Base-by-base conservation (phyloP, 2,113 vertebrate species). In the Cisticola juncidis region DNA sequence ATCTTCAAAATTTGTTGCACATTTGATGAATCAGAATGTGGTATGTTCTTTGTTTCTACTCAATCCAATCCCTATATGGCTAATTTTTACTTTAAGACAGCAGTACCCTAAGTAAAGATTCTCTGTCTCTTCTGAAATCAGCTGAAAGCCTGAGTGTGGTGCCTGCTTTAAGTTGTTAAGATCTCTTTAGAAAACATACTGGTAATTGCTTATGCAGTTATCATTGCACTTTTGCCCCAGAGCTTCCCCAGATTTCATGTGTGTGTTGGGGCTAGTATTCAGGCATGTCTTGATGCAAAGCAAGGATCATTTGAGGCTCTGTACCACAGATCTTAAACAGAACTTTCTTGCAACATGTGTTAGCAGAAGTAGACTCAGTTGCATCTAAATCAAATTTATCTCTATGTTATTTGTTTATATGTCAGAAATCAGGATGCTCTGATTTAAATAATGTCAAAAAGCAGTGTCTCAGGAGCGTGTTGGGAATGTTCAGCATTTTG, bases 21-120 rank as follows among this genome's bases (percentile, higher is more conserved):
- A 99, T 97, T 98, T 99, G 96, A 99, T 99, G 98, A 99, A 99
- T 98, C 99, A 99, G 98, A 99, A 99, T 47, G 99, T 99, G 98
- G 99, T 99, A 98, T 92, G 99, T 98, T 53, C 47, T 93, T 92
- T 70, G 9, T 91, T 94, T 84, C 50, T 82, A 35, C 22, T 86
- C 35, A 58, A 5, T 90, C 28, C 20, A 51, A 68, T 40, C 10
- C 2, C 3, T 47, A 1, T 35, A 8, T 62, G 47, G 9, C 36
- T 74, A 5, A 71, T 44, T 51, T 60, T 77, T 54, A 50, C 29
- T 65, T 86, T 33, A 61, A 50, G 80, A 20, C 12, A 54, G 36
- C 23, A 45, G 20, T 72, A 82, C 12, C 28, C 23, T 51, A n/a
- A 56, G 6, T 51, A 21, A 68, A 64, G 33, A 12, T 82, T 28